Base-by-base conservation (phyloP, 2,797 vertebrate species). In the Lycodopsis pacificus region DNA sequence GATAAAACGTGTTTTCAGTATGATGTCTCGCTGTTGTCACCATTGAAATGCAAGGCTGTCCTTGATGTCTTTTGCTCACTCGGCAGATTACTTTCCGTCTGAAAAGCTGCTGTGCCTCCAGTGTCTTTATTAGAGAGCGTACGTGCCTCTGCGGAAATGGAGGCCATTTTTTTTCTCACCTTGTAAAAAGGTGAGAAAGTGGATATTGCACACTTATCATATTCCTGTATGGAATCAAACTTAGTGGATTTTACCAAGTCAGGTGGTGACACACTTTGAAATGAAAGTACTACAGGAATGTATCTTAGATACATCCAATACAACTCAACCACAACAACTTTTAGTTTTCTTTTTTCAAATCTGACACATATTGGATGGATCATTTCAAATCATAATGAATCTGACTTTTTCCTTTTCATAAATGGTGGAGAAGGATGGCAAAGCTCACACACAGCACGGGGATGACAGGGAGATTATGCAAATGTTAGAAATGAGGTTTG, bases 401-500 rank as follows among this genome's bases (percentile, higher is more conserved):
- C 71, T 40, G 48, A 75, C 61, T 71, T 40, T 44, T 67, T 22
- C 10, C 9, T 58, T 11, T 74, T 61, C 38, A 7, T 58, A 62
- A 73, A 76, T 82, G 83, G 63, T 57, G 77, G 46, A 64, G 64
- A 42, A 58, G 62, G 63, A 82, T 73, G 73, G 76, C 74, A 77
- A 63, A 71, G 79, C 78, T 49, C 27, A 75, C 76, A 72, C 61
- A 46, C 48, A 25, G 73, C 73, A 19, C 38, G 65, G 64, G 76
- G 73, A 82, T 80, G 86, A 87, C 86, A 81, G 61, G 63, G 68
- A 81, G 86, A 91, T 89, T 91, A 93, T 91, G 86, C 88, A 90
- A 91, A 93, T 92, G 84, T 85, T 64, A 51, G 77, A 84, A 88
- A 85, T 79, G 81, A 88, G 76, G 85, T 77, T 71, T 87, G 86